Base-by-base conservation (phyloP, 1,140 invertebrate species). In the Zaprionus taronus region DNA sequence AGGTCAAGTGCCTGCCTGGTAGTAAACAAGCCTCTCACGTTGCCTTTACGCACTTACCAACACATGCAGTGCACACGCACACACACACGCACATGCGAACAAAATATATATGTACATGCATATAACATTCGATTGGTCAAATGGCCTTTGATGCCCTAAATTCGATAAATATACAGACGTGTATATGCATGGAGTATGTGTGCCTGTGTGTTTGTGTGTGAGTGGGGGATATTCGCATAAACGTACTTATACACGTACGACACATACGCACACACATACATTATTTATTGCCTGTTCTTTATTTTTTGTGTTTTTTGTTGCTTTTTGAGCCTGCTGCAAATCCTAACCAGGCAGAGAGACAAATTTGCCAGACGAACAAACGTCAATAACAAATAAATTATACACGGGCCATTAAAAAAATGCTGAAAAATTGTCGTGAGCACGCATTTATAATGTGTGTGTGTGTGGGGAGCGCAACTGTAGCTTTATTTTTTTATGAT, bases 131-230 rank as follows among this genome's bases (percentile, higher is more conserved):
- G 77, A 80, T 86, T 86, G 83, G 83, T 86, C 83, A 87, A 81
- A 81, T 87, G 84, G 83, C 84, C 83, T 87, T 81, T 89, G 78
- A 84, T 87, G 84, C 84, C 84, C 84, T 90, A 87, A 87, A 83
- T 87, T 76, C 73, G 69, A 61, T 60, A 65, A 61, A 76, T 36
- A 68, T 53, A 68, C 71, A 53, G 5, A 73, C 55, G 66, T 44
- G 51, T 6, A 53, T 36, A 67, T 57, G 41, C 24, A 58, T 55
- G 49, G 9, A 36, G 20, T 36, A 24, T 51, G 55, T 56, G 17
- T 61, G 20, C 1, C 28, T 26, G 11, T 47, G 55, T 57, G 28
- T 31, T 15, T 41, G 14, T 60, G n/a, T 53, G 44, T 49, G 38
- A 36, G 24, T 44, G 41, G 20, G 31, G 41, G 41, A 47, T 47